These are phyloP conservation scores for Drosophila barbarae DNA, from an alignment of 2,888 invertebrate species.

Conservation along the genomic window DNA sequence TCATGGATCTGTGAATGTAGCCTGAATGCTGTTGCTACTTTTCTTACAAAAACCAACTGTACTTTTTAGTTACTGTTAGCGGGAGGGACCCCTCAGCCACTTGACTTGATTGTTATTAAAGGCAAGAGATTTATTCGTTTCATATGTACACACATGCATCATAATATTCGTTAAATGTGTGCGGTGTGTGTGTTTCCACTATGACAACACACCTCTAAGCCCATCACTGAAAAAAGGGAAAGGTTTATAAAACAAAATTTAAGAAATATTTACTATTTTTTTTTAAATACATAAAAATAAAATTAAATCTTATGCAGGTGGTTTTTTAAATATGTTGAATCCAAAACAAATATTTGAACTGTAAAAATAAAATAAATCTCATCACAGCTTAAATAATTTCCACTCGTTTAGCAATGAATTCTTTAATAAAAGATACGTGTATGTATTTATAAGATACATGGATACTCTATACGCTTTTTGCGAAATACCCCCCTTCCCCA, in stretches of 20 bases:
- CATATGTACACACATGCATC: conserved; percentile 9
- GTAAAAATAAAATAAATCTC: too few species aligned
- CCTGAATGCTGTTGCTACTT: conserved; percentile 39
- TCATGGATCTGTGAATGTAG: conserved; percentile 31
- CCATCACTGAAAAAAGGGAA: background rate
- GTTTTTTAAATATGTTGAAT: too few species aligned
- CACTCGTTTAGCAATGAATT: background rate
- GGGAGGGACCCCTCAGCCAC: conserved; percentile 56
- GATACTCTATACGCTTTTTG: background rate
- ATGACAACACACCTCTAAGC: conserved; percentile 3
- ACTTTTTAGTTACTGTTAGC: conserved; percentile 73
- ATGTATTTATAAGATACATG: too few species aligned
- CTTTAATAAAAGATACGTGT: background rate
- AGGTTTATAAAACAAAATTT: background rate
- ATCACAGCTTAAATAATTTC: background rate
- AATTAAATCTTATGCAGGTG: too few species aligned
- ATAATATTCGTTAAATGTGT: conserved; percentile 9
- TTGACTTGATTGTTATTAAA: conserved; percentile 73
- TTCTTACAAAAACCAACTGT: conserved; percentile 74
- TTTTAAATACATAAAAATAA: too few species aligned
- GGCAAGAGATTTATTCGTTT: conserved; percentile 48
- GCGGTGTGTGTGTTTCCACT: conserved; percentile 3
- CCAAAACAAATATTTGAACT: too few species aligned
- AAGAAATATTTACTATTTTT: too few species aligned
- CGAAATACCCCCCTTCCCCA: background rate